Conservation (phyloP, 2,113 vertebrate species). For the Paradoxurus hermaphroditus region DNA sequence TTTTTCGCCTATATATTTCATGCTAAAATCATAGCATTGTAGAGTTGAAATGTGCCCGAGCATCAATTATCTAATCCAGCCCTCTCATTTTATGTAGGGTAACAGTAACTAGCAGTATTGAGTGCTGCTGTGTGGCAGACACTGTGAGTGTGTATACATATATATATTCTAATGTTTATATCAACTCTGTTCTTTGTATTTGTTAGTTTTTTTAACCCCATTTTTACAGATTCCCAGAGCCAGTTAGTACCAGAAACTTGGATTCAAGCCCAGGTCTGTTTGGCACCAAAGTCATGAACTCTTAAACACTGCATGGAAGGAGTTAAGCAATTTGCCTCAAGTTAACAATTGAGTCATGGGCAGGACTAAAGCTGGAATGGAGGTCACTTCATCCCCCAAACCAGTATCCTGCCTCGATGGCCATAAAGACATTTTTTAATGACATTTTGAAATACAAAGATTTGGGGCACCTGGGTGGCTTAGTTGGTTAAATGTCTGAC, state of each 20-base stretch:
- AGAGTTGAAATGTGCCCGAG: not conserved
- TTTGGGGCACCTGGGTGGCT: no score
- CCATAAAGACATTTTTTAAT: not conserved
- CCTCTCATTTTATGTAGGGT: not conserved
- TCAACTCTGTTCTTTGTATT: not conserved
- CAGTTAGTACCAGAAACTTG: not conserved
- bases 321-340: not conserved
- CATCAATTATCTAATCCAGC: not conserved
- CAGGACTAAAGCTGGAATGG: not conserved
- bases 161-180: not conserved
- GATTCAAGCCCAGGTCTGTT: not conserved
- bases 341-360: not conserved
- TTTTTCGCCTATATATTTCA: slow-evolving; percentile 4
- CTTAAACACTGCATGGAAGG: not conserved
- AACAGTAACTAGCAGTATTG: not conserved
- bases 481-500: no score
- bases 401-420: not conserved
- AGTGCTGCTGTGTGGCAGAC: not conserved
- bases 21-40: not conserved
- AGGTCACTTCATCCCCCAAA: not conserved
- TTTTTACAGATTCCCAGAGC: not conserved
- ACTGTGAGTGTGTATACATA: not conserved
- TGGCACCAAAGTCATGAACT: not conserved
- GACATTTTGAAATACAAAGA: not conserved
- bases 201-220: not conserved